Percentiles rank a stretch among this genome's conserved stretches.
Evolutionary conservation across 2,113 vertebrate genomes (phyloP).

Genomic region (Thomomys bottae): DNA sequence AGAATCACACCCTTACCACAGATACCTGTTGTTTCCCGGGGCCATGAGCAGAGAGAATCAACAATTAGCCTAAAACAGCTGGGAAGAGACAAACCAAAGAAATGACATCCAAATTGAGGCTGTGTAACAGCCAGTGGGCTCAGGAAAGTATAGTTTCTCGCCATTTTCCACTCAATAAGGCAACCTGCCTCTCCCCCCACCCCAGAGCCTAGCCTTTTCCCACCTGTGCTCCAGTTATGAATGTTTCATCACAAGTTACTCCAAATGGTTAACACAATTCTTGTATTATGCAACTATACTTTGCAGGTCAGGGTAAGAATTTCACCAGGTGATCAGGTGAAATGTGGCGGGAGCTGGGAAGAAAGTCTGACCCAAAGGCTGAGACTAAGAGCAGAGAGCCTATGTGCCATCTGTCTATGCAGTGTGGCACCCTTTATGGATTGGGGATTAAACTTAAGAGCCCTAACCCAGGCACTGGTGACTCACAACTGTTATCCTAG

Average conservation of each 20-base stretch:
- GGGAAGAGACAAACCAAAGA: neutral
- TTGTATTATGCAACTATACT: neutral
- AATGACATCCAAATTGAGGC: neutral
- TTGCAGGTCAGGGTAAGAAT: too few relatives aligned
- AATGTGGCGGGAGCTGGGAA: neutral
- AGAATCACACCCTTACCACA: neutral
- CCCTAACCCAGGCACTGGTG: too few relatives aligned
- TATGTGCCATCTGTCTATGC: fast-evolving
- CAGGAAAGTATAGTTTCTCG: neutral
- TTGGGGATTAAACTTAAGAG: too few relatives aligned
- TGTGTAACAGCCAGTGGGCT: neutral
- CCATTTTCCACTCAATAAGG: neutral
- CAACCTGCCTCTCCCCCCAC: neutral
- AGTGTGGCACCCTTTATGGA: neutral
- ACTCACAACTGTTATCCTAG: too few relatives aligned
- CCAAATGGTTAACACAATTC: neutral
- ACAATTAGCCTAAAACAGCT: neutral
- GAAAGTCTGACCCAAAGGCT: neutral
- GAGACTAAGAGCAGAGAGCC: neutral
- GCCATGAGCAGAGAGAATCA: neutral
- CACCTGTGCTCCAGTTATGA: neutral
- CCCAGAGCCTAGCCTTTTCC: neutral
- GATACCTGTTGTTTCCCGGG: neutral
- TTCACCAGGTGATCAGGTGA: too few relatives aligned
- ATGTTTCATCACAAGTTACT: neutral